phyloP scores from a whole-genome alignment of 1,140 invertebrate genomes.

The Ceratina calcarata region DNA sequence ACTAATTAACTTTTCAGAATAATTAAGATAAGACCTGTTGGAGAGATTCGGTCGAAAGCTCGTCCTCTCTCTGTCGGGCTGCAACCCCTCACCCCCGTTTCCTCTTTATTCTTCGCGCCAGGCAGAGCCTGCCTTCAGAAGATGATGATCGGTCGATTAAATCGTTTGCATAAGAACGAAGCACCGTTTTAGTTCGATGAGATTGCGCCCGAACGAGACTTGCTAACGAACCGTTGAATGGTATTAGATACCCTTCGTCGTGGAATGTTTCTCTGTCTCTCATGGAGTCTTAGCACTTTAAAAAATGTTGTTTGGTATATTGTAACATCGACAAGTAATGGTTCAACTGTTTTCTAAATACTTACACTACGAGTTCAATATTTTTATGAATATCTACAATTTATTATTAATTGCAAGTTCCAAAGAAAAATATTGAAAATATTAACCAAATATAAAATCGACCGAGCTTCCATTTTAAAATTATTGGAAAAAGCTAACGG shows the following conservation, averaged over 20 bases:
- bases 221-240: constrained; percentile 6
- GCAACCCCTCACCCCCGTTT: constrained; percentile 27
- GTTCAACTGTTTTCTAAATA: neutral
- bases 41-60: constrained; percentile 70
- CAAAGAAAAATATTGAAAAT: too few relatives aligned
- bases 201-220: neutral
- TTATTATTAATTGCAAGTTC: too few relatives aligned
- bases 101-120: constrained; percentile 48
- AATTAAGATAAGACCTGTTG: constrained; percentile 74
- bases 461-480: too few relatives aligned
- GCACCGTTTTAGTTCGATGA: constrained; percentile 21
- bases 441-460: too few relatives aligned
- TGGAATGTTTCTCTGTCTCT: neutral
- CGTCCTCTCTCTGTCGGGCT: constrained; percentile 40
- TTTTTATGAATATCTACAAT: too few relatives aligned
- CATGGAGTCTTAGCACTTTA: neutral
- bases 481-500: neutral
- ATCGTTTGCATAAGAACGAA: constrained; percentile 64
- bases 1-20: constrained; percentile 77
- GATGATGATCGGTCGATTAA: constrained; percentile 70
- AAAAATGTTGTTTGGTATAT: neutral
- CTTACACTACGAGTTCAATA: neutral
- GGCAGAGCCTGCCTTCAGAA: constrained; percentile 41
- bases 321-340: too few relatives aligned
- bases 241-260: neutral